Base-by-base conservation (phyloP, 2,888 invertebrate genomes). In the Labia minor region DNA sequence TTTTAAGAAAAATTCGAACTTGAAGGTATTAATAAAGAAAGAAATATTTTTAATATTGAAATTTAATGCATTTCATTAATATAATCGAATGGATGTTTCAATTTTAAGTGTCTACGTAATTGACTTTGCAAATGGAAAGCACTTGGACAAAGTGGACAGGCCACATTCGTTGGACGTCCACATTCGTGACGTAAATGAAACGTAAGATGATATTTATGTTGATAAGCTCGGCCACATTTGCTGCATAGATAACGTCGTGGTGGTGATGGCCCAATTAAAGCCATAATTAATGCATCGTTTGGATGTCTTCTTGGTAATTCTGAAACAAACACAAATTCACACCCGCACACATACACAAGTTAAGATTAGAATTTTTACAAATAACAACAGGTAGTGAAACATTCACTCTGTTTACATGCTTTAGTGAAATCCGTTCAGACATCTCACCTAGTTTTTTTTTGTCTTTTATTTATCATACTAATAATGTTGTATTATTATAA, bases 151-250 rank as follows among this genome's bases (percentile, higher is more conserved):
- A 49, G 16, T 8, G 49, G 49, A 49, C 49, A 49, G 2, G 49
- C 16, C 14, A 49, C 49, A n/a, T 49, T 16, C 6, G 49, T 49
- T 14, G 49, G 49, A 2, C 49, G 3, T 49, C 49, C 49, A 49
- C 49, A 49, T 49, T 49, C 49, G 49, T 49, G 49, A 49, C 49
- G 49, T 49, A 49, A 49, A 49, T 49, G 49, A 14, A 49, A 49
- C 49, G 49, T 49, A 11, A 49, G 49, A 49, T 49, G 49, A 16
- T 49, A 49, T 49, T 49, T 49, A 14, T 49, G 49, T 14, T 49
- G 49, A 16, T 49, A 49, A 14, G 49, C 49, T 3, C 49, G 49
- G 4, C 49, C 14, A 49, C 49, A 49, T n/a, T 49, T 49, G 49
- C 3, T 11, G 14, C 49, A 49, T 3, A 49, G 2, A 14, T n/a